phyloP scores from a whole-genome alignment of 2,797 vertebrate genomes.

The Poeciliopsis infans region DNA sequence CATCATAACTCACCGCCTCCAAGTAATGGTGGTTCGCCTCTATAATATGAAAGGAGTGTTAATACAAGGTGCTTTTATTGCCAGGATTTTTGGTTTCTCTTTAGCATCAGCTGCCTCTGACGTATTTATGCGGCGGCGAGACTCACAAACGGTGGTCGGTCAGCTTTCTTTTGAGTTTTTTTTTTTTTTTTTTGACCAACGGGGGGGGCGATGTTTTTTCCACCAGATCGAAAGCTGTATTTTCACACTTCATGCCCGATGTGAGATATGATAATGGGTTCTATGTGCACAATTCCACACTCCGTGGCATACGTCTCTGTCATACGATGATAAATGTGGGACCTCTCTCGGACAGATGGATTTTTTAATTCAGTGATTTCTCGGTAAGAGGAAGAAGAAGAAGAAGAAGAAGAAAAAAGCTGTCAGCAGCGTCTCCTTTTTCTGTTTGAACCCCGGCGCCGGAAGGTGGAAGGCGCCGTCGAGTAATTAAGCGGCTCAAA shows the following conservation, averaged over 20 bases:
- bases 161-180: slow-evolving; percentile 36
- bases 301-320: slow-evolving; percentile 64
- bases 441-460: slow-evolving; percentile 15
- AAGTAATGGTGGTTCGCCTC: slow-evolving; percentile 35
- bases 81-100: slow-evolving; percentile 24
- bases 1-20: slow-evolving; percentile 42
- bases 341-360: slow-evolving; percentile 48
- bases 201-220: slow-evolving; percentile 29
- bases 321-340: slow-evolving; percentile 60
- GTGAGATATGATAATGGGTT: slow-evolving; percentile 73
- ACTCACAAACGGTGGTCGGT: slow-evolving; percentile 10
- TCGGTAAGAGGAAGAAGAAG: slow-evolving; percentile 38
- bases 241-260: slow-evolving; percentile 31
- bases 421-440: slow-evolving; percentile 31
- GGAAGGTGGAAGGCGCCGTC: slow-evolving; percentile 41
- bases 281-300: slow-evolving; percentile 58
- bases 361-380: slow-evolving; percentile 64
- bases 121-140: neutral
- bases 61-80: slow-evolving; percentile 35
- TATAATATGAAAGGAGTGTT: slow-evolving; percentile 29
- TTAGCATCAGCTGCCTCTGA: slow-evolving; percentile 20
- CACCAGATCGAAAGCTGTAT: slow-evolving; percentile 24
- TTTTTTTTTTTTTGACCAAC: slow-evolving; percentile 39
- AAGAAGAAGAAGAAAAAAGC: slow-evolving; percentile 42
- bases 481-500: slow-evolving; percentile 43